Percentiles rank a stretch among this genome's conserved stretches.
Conservation (phyloP, 2,113 vertebrate species). For the Taxidea taxus region DNA sequence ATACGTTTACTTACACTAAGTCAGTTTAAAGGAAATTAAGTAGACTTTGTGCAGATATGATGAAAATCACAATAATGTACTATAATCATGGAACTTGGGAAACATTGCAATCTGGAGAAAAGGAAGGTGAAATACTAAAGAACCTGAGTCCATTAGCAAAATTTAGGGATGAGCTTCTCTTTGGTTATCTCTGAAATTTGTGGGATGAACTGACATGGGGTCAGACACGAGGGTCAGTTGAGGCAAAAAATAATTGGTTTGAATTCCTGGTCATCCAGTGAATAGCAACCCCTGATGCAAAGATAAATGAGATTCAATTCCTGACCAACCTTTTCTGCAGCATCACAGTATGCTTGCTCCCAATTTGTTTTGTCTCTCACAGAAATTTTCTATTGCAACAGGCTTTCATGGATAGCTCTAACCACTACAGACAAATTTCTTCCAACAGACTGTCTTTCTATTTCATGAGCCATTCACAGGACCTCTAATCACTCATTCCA, state of each 20-base stretch:
- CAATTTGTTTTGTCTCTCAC: background rate
- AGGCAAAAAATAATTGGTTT: background rate
- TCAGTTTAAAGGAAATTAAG: background rate
- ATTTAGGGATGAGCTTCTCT: background rate
- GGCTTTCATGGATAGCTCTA: background rate
- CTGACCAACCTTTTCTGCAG: background rate
- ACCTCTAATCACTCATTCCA: background rate
- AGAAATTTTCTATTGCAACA: background rate
- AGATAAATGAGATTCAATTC: background rate
- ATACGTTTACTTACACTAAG: background rate
- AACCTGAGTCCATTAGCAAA: background rate
- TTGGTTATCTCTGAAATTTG: background rate
- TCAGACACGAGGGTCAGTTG: background rate
- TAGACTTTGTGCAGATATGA: background rate
- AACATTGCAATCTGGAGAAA: background rate
- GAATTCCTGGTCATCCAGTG: background rate
- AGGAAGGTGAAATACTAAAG: background rate
- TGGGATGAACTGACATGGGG: background rate
- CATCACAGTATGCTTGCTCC: background rate
- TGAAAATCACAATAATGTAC: background rate
- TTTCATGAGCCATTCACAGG: accelerated
- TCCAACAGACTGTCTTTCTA: background rate
- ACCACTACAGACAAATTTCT: background rate
- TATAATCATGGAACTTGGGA: background rate
- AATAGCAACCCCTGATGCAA: background rate